Conservation (phyloP, 2,113 vertebrate species). For the Datnioides undecimradiatus region DNA sequence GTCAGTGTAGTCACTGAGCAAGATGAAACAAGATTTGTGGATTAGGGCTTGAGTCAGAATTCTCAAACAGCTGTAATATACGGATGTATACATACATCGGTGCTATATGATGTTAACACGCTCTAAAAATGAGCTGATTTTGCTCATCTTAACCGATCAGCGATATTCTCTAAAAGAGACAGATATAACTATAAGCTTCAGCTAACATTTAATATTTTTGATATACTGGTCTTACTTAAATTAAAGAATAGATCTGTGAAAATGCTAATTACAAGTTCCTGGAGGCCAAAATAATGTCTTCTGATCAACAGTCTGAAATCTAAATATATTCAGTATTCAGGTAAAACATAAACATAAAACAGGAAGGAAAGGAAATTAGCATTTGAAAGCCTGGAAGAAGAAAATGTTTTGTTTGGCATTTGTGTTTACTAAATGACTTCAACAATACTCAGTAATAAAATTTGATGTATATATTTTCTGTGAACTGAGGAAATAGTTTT, state of each 20-base stretch:
- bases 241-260: neutral
- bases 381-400: no score
- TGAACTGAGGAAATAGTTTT: neutral
- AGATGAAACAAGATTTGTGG: constrained; percentile 38
- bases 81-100: neutral
- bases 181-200: neutral
- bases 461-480: neutral
- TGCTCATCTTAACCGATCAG: neutral
- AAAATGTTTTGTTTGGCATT: no score
- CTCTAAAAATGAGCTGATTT: neutral
- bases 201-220: neutral
- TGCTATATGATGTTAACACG: neutral
- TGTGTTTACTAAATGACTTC: no score
- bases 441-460: neutral
- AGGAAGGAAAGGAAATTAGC: no score
- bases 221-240: no score
- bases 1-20: constrained; percentile 14
- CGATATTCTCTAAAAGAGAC: no score
- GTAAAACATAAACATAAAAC: no score
- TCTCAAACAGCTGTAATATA: neutral
- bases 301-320: neutral
- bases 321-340: no score
- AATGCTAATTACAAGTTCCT: neutral
- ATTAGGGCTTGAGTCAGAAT: constrained; percentile 11
- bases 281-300: neutral